Evolutionary conservation across 2,113 vertebrate genomes (phyloP), one percentile per base, ranked within the genome.

Genomic region (Mesoclemmys tuberculata): DNA sequence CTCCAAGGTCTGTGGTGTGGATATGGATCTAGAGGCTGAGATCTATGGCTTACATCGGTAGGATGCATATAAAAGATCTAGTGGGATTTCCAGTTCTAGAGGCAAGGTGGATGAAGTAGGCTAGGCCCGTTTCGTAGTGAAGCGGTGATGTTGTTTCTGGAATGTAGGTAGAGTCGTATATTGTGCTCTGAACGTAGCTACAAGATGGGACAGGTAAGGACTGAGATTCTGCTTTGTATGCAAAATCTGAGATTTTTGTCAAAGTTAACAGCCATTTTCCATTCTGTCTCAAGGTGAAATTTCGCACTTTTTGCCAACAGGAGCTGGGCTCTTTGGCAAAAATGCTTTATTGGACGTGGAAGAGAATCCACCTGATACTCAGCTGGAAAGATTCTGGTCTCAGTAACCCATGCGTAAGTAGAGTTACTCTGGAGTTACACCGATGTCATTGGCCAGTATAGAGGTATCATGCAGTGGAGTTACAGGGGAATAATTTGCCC

Each of bases 41-140:
- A 35, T n/a, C 61, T 9, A 13, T n/a, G 14, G 31, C 6, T n/a
- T 18, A 18, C 61, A 19, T n/a, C 27, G 3, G 12, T 58, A 31
- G 58, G 29, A 61, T 61, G 13, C 12, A 31, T 61, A 16, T 35
- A 12, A 35, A 61, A 61, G 29, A 29, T 61, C 58, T 31, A 64
- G 16, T 6, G 16, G 61, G 14, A 64, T 64, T 64, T 64, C 31
- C 31, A 19, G 61, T 18, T 64, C 14, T n/a, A 64, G 61, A 64
- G 31, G 16, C 6, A 8, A 52, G n/a, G 55, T 71, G 19, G 6
- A 80, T n/a, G 46, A 16, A 51, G 8, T 80, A n/a, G 49, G 6
- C 49, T n/a, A 54, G 79, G 49, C 3, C 31, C n/a, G 48, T 80
- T 49, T 41, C 0, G 0, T n/a, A 10, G 56, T 27, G 44, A 29